Evolutionary conservation across 2,888 invertebrate species (phyloP).

Genomic region (Monochamus alternatus): DNA sequence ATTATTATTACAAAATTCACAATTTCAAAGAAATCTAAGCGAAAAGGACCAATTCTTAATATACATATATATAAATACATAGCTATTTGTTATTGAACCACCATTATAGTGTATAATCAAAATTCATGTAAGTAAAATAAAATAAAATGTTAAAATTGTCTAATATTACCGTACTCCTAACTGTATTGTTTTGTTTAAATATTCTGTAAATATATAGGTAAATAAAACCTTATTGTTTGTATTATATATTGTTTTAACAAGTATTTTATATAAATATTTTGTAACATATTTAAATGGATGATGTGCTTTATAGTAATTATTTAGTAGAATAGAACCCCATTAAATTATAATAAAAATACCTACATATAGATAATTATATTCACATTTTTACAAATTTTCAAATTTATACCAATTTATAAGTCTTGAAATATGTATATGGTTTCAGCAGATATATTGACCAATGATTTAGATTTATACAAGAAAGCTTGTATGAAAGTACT

Average conservation of each 20-base stretch:
- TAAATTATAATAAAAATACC: neutral
- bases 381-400: neutral
- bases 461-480: neutral
- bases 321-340: conserved; percentile 10
- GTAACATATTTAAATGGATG: conserved; percentile 19
- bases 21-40: too few species aligned
- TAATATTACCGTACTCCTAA: conserved; percentile 13
- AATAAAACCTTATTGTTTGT: conserved; percentile 22
- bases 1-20: too few species aligned
- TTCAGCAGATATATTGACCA: neutral
- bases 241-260: conserved; percentile 25
- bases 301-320: conserved; percentile 11
- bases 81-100: neutral
- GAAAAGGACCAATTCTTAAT: neutral
- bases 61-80: neutral
- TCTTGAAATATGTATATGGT: neutral
- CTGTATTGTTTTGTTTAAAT: conserved; percentile 13
- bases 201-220: conserved; percentile 20
- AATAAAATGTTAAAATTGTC: conserved; percentile 2
- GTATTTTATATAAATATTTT: conserved; percentile 20
- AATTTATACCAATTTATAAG: neutral
- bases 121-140: neutral
- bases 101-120: neutral
- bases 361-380: neutral
- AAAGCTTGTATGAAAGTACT: neutral